These are phyloP conservation scores for Pandion haliaetus DNA, from an alignment of 2,113 vertebrate genomes.

Conservation along the genomic window DNA sequence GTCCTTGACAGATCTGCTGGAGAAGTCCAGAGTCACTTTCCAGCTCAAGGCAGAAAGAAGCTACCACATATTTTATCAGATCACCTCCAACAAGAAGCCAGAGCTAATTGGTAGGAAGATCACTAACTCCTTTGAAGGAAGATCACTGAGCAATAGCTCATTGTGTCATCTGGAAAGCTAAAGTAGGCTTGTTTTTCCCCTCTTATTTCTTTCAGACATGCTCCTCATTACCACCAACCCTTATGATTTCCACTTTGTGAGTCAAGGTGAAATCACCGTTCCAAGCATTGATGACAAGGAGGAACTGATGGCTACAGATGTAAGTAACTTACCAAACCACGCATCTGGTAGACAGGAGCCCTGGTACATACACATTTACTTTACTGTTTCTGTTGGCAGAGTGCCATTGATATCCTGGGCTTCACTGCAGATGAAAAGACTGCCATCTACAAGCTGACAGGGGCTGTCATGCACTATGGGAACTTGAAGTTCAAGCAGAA, in stretches of 20 bases:
- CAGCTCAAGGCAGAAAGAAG: constrained; percentile 85
- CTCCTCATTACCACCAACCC: constrained; percentile 89
- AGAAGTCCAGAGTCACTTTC: constrained; percentile 85
- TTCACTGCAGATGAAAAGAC: constrained; percentile 81
- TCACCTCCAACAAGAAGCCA: constrained; percentile 85
- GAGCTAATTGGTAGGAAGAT: constrained; percentile 81
- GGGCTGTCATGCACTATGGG: constrained; percentile 85
- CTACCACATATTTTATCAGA: constrained; percentile 88
- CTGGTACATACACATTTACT: not conserved
- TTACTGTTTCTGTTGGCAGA: constrained; percentile 47
- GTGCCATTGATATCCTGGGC: constrained; percentile 83
- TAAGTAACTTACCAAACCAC: constrained; percentile 47
- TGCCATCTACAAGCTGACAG: constrained; percentile 86
- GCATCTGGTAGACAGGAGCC: not conserved
- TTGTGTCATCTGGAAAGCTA: not conserved
- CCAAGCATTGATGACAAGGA: constrained; percentile 84
- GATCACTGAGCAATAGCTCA: not conserved
- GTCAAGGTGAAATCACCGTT: constrained; percentile 82
- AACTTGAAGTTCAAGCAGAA: constrained; percentile 91
- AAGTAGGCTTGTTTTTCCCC: not conserved
- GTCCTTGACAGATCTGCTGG: constrained; percentile 72
- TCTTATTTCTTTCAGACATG: constrained; percentile 69
- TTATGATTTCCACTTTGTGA: constrained; percentile 78
- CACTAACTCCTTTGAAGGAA: not conserved
- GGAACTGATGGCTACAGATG: constrained; percentile 81